phyloP scores from a whole-genome alignment of 2,797 vertebrate genomes.

The Threskiornis aethiopicus region DNA sequence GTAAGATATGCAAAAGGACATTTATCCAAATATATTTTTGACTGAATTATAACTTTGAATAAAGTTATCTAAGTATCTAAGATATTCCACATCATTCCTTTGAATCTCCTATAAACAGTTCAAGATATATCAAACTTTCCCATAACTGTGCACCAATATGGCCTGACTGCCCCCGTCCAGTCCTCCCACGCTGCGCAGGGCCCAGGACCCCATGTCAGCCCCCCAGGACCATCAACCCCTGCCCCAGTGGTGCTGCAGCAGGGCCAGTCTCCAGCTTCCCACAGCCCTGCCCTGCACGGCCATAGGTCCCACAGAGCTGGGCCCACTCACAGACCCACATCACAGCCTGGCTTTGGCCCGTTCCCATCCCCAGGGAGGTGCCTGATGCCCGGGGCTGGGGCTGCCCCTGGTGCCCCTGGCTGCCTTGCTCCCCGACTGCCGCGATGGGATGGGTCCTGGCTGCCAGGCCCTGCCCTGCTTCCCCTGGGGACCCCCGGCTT shows the following conservation, averaged over 20 bases:
- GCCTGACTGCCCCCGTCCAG: too few relatives aligned
- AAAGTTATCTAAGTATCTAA: background rate
- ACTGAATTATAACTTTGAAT: background rate
- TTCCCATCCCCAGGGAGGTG: background rate
- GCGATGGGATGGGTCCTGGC: background rate
- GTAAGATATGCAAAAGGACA: background rate
- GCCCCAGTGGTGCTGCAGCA: background rate
- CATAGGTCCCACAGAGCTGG: rapidly evolving
- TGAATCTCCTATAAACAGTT: background rate
- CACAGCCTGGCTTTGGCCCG: rapidly evolving
- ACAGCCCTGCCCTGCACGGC: too few relatives aligned
- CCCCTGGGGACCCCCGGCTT: background rate
- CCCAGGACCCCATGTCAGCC: background rate
- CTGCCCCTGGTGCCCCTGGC: background rate
- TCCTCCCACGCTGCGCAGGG: background rate
- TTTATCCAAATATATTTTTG: background rate
- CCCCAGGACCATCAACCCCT: background rate
- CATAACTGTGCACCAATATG: background rate
- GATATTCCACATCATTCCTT: background rate
- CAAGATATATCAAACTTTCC: background rate
- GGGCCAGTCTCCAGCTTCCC: background rate
- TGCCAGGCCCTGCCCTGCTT: background rate
- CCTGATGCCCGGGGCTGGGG: too few relatives aligned
- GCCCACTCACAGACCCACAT: background rate
- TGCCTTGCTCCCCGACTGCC: background rate